Base-by-base conservation (phyloP, 2,888 invertebrate genomes). In the Mechanitis mazaeus region DNA sequence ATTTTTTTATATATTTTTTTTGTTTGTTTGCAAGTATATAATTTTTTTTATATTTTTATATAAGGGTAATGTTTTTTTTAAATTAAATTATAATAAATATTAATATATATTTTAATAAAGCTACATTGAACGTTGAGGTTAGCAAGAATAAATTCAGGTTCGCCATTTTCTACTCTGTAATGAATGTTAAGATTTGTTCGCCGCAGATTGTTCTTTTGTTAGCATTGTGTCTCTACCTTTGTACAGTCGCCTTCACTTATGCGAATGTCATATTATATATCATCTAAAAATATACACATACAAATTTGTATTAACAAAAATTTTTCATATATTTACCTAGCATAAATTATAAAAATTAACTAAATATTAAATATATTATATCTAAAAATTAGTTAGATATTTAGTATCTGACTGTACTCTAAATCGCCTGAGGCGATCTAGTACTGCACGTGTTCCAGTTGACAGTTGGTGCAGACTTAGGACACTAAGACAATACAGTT, bases 161-260 rank as follows among this genome's bases (percentile, higher is more conserved):
- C 84, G 77, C 84, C 78, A 79, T 88, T 84, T 82, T 80, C 78
- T 75, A 69, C 74, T 73, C 78, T 79, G 79, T 89, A 89, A 90
- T 89, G 87, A 90, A 87, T 82, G 84, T 89, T 89, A 90, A 90
- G 89, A 88, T 87, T 90, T 87, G 87, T 86, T 80, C 81, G 78
- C 81, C 74, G 74, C 76, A 72, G 82, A 78, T 81, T 80, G 83
- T 78, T 76, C 86, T 83, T 86, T 89, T 89, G 87, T 88, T 85
- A 83, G 88, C 88, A 84, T 86, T 87, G 87, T 87, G 79, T 75
- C 72, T 70, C 72, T 75, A 77, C 75, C 72, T 75, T 66, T 64
- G 74, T 77, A 77, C 73, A 74, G 71, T 72, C 69, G 54, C 55
- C 55, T 58, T 33, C 35, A 55, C 42, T 42, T 9, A 42, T 42